phyloP scores from a whole-genome alignment of 2,113 vertebrate species.

The Grammomys surdaster region DNA sequence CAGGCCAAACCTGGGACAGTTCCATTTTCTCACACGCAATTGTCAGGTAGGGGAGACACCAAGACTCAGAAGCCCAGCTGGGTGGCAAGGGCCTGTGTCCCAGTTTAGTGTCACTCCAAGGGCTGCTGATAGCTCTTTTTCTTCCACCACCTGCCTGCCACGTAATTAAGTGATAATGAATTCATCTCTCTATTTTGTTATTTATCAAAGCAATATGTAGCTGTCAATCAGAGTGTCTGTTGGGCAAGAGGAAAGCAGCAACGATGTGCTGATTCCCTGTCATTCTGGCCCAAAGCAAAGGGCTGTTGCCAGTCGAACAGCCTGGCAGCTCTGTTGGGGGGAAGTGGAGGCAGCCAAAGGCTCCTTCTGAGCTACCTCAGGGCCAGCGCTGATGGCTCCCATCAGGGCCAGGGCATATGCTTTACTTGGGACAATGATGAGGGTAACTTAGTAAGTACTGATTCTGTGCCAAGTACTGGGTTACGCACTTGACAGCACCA shows the following conservation, averaged over 20 bases:
- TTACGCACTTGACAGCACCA: not conserved
- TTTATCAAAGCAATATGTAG: slow-evolving; percentile 51
- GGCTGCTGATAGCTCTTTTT: not conserved
- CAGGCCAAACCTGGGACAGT: not conserved
- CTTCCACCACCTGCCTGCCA: slow-evolving; percentile 62
- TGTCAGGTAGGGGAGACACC: not conserved
- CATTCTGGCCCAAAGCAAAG: not conserved
- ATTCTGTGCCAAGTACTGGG: not conserved
- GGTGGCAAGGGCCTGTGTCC: not conserved
- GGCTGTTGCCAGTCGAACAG: not conserved
- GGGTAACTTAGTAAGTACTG: not conserved
- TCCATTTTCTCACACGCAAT: not conserved
- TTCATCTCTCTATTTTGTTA: slow-evolving; percentile 48
- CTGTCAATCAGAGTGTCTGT: slow-evolving; percentile 33
- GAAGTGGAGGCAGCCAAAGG: not conserved
- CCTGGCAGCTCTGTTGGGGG: not conserved
- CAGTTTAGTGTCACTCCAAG: not conserved
- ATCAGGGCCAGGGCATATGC: not conserved
- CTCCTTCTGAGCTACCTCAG: no score
- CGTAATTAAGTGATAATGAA: slow-evolving; percentile 50
- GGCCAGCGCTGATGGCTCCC: not conserved
- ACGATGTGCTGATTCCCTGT: not conserved
- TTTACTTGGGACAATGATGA: not conserved
- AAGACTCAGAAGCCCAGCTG: not conserved
- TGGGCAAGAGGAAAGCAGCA: not conserved